A percentile compares a stretch with the other conserved stretches of the same genome.
phyloP scores from a whole-genome alignment of 2,797 vertebrate species.

The Paramormyrops hopkinsi region DNA sequence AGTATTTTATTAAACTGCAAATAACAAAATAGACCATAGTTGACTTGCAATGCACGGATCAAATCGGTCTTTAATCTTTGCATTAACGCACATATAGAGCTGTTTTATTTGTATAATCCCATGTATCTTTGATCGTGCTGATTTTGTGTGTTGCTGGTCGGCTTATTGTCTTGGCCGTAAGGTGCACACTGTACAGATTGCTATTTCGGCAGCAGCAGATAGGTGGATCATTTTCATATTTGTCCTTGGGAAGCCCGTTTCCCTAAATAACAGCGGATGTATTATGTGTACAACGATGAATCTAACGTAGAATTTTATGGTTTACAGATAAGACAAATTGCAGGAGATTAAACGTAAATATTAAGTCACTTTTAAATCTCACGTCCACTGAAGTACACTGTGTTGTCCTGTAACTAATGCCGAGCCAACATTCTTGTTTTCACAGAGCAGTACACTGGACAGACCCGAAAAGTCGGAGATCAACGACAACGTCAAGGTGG shows the following conservation, averaged over 20 bases:
- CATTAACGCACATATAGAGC: background rate
- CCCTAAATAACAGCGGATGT: background rate
- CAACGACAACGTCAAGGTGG: slow-evolving; percentile 93
- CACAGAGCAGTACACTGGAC: slow-evolving; percentile 76
- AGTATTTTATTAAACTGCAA: background rate
- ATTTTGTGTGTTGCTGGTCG: background rate
- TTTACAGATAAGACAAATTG: background rate
- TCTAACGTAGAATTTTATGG: background rate
- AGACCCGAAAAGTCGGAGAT: slow-evolving; percentile 76
- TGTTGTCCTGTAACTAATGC: background rate
- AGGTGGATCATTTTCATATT: background rate
- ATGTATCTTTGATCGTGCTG: background rate
- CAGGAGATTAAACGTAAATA: background rate
- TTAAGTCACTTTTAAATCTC: background rate
- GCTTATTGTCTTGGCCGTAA: background rate
- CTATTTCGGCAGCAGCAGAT: background rate
- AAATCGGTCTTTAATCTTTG: background rate
- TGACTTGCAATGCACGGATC: background rate
- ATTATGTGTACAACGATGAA: background rate
- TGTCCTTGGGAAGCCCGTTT: background rate
- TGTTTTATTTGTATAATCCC: background rate
- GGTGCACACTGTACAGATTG: background rate
- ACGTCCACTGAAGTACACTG: background rate
- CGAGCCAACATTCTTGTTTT: background rate
- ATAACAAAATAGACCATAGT: background rate